Base-by-base conservation (phyloP, 2,113 vertebrate genomes). In the Pholis gunnellus region DNA sequence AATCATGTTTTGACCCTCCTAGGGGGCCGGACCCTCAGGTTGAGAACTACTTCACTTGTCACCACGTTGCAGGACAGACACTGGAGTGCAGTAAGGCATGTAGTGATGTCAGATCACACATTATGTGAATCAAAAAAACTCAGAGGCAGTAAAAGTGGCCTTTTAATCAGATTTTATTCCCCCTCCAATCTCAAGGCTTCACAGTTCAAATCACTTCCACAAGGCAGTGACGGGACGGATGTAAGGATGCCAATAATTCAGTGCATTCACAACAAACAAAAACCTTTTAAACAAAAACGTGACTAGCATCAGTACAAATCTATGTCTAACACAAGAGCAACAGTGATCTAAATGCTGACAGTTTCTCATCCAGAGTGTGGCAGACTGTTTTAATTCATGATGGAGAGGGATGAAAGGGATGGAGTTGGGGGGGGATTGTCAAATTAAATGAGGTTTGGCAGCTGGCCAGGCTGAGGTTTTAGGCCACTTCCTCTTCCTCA, bases 401-500 rank as follows among this genome's bases (percentile, higher is more conserved):
- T 68, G 65, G 29, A 29, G 44, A 50, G 54, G 40, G 34, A 40
- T 60, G 64, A 46, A 36, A 5, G 10, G 7, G 57, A 36, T 29
- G 38, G 67, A 17, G 38, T 6, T 36, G 5, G 15, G 15, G 15
- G 15, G 22, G 52, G 31, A 50, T 46, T 40, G 61, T 36, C 14
- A 48, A 52, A 48, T 29, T 72, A 69, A 57, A 74, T 75, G 38
- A 65, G 57, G 15, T 40, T 66, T 64, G 44, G 69, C 48, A 72
- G 86, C 3, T 64, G 34, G n/a, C 13, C 34, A 9, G 1, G 15
- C 6, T 2, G 64, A 72, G 22, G 64, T 61, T 89, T 94, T 92
- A 96, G 63, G 94, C 93, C 1, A 87, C 93, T 25, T 95, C 94
- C 60, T 95, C 95, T 70, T 95, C 94, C 77, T 95, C 95, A 6